phyloP scores from a whole-genome alignment of 2,888 invertebrate genomes.

The Spilarctia lutea region DNA sequence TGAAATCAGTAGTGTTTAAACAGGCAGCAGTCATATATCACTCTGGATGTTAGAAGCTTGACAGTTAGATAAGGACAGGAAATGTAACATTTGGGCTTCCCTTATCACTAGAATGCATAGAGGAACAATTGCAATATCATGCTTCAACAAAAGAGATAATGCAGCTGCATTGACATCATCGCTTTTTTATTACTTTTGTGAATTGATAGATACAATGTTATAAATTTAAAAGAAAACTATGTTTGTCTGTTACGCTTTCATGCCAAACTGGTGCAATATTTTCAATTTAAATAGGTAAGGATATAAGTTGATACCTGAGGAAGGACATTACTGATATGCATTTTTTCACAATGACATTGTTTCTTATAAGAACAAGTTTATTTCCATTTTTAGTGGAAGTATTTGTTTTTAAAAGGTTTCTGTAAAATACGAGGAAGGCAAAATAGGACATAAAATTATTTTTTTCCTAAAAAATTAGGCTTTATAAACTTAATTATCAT shows the following conservation, averaged over 20 bases:
- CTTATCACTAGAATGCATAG: conserved; percentile 36
- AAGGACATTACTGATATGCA: too few relatives aligned
- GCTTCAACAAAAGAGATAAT: conserved; percentile 41
- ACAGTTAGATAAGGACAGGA: conserved; percentile 45
- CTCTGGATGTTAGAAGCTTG: conserved; percentile 31
- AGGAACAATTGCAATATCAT: conserved; percentile 35
- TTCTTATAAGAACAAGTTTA: neutral
- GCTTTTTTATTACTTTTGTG: conserved; percentile 3
- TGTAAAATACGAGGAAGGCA: neutral
- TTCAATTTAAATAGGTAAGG: too few relatives aligned
- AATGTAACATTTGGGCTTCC: conserved; percentile 37
- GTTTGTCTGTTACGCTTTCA: too few relatives aligned
- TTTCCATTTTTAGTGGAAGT: too few relatives aligned
- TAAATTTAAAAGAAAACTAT: too few relatives aligned
- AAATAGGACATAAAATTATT: neutral
- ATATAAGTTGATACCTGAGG: too few relatives aligned
- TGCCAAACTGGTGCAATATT: too few relatives aligned
- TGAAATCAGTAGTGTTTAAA: neutral
- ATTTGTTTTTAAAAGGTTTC: neutral
- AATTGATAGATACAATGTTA: neutral
- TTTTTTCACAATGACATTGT: neutral
- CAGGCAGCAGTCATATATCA: conserved; percentile 17
- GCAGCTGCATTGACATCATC: conserved; percentile 12
- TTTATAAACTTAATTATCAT: neutral
- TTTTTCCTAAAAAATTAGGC: too few relatives aligned